These are phyloP conservation scores for Pemphigus obesinymphae DNA, from an alignment of 1,140 invertebrate genomes.

Conservation along the genomic window DNA sequence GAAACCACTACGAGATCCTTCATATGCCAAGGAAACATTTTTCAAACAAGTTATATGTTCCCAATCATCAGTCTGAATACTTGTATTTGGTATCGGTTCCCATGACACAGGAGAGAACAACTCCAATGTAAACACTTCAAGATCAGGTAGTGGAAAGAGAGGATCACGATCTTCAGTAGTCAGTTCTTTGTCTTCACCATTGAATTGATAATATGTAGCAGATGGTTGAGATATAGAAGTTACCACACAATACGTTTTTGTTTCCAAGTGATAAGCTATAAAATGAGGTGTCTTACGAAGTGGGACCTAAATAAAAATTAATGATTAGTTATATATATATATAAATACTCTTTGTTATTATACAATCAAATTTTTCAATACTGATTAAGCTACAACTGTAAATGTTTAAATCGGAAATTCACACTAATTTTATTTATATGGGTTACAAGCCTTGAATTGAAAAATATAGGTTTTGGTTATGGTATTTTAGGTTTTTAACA, in stretches of 20 bases:
- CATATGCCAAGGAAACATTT: conserved; percentile 88
- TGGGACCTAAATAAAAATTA: conserved; percentile 35
- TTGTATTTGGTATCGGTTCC: conserved; percentile 87
- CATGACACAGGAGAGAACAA: conserved; percentile 92
- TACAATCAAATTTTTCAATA: too few relatives aligned
- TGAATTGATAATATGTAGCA: conserved; percentile 78
- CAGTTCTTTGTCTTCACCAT: conserved; percentile 81
- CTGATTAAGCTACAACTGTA: too few relatives aligned
- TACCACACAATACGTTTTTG: conserved; percentile 91
- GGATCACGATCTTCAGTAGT: conserved; percentile 61
- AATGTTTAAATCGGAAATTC: too few relatives aligned
- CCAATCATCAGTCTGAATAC: conserved; percentile 83
- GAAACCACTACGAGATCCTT: conserved; percentile 88
- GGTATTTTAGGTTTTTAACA: too few relatives aligned
- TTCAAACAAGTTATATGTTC: conserved; percentile 94
- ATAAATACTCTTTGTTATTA: too few relatives aligned
- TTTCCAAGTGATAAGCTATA: conserved; percentile 91
- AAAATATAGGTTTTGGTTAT: too few relatives aligned
- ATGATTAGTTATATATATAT: too few relatives aligned
- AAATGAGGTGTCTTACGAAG: conserved; percentile 85
- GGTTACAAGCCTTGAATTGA: too few relatives aligned
- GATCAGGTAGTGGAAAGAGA: conserved; percentile 80
- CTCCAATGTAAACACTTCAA: conserved; percentile 82
- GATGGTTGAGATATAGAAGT: conserved; percentile 75
- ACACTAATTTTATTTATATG: too few relatives aligned